Evolutionary conservation across 1,140 invertebrate species (phyloP).

Genomic region (Drosophila persimilis): DNA sequence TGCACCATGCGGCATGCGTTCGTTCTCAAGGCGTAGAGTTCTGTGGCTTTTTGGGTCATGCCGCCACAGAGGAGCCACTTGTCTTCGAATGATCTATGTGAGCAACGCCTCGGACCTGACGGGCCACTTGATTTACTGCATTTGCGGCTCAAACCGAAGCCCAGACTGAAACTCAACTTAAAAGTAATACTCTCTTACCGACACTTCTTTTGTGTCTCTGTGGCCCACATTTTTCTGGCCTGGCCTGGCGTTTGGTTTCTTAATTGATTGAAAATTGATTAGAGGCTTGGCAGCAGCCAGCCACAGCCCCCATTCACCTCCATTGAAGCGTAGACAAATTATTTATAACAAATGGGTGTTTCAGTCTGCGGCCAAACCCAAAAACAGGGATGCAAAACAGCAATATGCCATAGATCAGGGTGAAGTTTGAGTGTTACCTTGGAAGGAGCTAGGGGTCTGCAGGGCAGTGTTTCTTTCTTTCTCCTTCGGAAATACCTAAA

Average conservation of each 20-base stretch:
- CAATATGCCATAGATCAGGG: too few relatives aligned
- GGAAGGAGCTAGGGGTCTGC: too few relatives aligned
- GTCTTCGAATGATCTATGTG: conserved; percentile 37
- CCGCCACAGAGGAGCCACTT: conserved; percentile 30
- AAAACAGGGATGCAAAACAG: too few relatives aligned
- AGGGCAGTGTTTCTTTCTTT: too few relatives aligned
- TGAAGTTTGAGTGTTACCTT: too few relatives aligned
- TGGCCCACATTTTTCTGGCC: conserved; percentile 33
- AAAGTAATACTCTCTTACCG: not conserved
- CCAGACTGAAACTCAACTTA: conserved; percentile 3
- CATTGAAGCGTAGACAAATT: conserved; percentile 39
- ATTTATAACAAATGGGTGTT: conserved; percentile 26
- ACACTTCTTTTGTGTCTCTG: conserved; percentile 14
- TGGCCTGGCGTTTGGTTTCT: conserved; percentile 1
- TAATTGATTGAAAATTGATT: conserved; percentile 56
- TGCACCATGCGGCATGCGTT: not conserved
- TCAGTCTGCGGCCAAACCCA: conserved; percentile 19
- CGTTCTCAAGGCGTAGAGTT: conserved; percentile 41
- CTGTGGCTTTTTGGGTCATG: conserved; percentile 40
- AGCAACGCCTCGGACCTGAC: conserved; percentile 6
- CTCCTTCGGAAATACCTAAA: too few relatives aligned
- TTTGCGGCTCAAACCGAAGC: conserved; percentile 11
- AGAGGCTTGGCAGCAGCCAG: conserved; percentile 50
- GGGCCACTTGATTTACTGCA: conserved; percentile 40
- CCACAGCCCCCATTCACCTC: conserved; percentile 45